phyloP scores from a whole-genome alignment of 1,140 invertebrate genomes.

The Brachionus manjavacas region DNA sequence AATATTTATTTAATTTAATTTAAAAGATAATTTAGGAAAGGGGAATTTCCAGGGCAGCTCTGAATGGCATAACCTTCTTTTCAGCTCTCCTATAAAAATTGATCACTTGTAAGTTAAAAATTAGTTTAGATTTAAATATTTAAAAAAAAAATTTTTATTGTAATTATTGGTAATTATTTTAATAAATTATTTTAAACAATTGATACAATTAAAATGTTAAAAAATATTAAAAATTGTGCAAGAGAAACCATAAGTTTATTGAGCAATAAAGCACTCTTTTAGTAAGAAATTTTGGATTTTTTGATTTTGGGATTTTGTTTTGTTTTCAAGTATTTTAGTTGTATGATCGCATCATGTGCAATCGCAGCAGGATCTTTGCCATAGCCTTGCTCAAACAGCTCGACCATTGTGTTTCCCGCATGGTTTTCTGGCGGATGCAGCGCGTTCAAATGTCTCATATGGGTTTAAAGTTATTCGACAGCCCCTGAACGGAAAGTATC shows the following conservation, averaged over 20 bases:
- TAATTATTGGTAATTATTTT: too few relatives aligned
- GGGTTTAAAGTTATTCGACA: conserved; percentile 94
- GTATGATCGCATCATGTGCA: conserved; percentile 85
- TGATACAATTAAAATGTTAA: too few relatives aligned
- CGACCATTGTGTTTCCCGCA: conserved; percentile 69
- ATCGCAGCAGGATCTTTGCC: conserved; percentile 97
- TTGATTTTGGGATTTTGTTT: neutral
- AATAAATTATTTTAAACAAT: too few relatives aligned
- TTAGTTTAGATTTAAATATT: too few relatives aligned
- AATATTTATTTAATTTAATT: too few relatives aligned
- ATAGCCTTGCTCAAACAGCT: conserved; percentile 80
- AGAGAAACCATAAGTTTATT: neutral
- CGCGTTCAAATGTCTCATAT: conserved; percentile 85
- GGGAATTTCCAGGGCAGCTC: too few relatives aligned
- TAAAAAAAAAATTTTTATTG: too few relatives aligned
- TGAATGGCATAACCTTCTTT: too few relatives aligned
- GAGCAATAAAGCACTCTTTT: neutral
- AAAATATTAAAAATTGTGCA: neutral
- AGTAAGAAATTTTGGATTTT: neutral
- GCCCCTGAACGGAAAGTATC: conserved; percentile 98
- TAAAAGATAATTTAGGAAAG: too few relatives aligned
- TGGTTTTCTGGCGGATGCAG: conserved; percentile 73
- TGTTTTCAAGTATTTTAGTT: neutral
- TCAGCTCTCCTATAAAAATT: too few relatives aligned
- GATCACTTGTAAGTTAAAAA: too few relatives aligned